Evolutionary conservation across 2,797 vertebrate species (phyloP).

Genomic region (Cottoperca gobio): DNA sequence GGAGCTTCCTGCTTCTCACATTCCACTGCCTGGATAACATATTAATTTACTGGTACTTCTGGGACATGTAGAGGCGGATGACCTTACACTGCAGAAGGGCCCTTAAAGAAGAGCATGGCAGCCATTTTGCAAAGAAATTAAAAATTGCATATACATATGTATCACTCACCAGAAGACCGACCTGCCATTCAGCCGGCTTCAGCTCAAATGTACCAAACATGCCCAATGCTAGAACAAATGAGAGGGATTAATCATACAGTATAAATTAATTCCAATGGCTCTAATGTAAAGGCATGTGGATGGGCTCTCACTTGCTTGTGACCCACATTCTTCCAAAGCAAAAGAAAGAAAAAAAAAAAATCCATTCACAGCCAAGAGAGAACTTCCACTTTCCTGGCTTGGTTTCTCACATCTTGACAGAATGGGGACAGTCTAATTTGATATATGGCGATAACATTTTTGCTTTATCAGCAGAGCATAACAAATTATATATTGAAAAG

Average conservation of each 20-base stretch:
- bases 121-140: background rate
- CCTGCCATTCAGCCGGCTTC: constrained; percentile 7
- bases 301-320: constrained; percentile 61
- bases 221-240: constrained; percentile 16
- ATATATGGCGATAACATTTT: constrained; percentile 81
- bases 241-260: constrained; percentile 49
- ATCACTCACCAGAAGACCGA: constrained; percentile 6
- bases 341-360: constrained; percentile 43
- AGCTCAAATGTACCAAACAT: constrained; percentile 25
- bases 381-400: constrained; percentile 71
- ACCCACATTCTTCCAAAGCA: constrained; percentile 71
- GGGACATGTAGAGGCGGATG: background rate
- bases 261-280: constrained; percentile 44
- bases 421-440: constrained; percentile 86
- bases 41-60: background rate
- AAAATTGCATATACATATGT: background rate
- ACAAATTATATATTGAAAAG: constrained; percentile 77
- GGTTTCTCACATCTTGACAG: constrained; percentile 79
- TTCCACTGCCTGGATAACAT: background rate
- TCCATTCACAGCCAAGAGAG: constrained; percentile 70
- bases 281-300: constrained; percentile 59
- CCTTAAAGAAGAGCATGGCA: background rate
- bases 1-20: background rate
- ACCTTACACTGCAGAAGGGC: background rate
- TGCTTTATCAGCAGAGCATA: constrained; percentile 83